These are phyloP conservation scores for Orthosia gothica DNA, from an alignment of 2,888 invertebrate species.

Conservation along the genomic window DNA sequence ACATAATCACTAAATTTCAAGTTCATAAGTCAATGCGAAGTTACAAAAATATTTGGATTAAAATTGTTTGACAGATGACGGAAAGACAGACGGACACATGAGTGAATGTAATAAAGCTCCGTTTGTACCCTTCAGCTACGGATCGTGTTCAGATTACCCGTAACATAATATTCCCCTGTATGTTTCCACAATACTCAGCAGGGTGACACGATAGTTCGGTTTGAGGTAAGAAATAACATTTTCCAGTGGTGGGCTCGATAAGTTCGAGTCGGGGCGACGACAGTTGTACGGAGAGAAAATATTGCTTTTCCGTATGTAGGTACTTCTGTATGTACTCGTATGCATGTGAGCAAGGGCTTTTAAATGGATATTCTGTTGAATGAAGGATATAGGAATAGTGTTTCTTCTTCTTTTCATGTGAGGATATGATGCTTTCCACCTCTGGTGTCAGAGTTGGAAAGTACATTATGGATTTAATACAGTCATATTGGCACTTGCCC, in stretches of 20 bases:
- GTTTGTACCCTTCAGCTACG: no score
- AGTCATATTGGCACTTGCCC: no score
- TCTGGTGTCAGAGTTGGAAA: no score
- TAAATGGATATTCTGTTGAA: conserved; percentile 24
- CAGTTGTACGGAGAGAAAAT: conserved; percentile 42
- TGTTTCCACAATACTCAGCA: conserved; percentile 42
- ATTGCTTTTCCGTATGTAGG: conserved; percentile 24
- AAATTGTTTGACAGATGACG: no score
- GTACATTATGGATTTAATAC: no score
- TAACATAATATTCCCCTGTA: conserved; percentile 11
- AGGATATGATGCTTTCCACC: no score
- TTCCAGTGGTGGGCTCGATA: conserved; percentile 56
- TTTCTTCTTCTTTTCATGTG: not conserved
- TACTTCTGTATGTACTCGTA: not conserved
- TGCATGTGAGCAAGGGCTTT: not conserved
- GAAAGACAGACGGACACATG: no score
- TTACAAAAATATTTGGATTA: no score
- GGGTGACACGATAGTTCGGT: conserved; percentile 40
- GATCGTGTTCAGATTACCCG: no score
- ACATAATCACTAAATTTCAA: no score
- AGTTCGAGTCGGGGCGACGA: conserved; percentile 13
- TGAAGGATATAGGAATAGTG: not conserved
- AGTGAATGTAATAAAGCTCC: no score
- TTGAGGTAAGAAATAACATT: conserved; percentile 68
- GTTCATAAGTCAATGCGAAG: no score